Evolutionary conservation across 2,888 invertebrate species (phyloP).

Genomic region (Rosalia funebris): DNA sequence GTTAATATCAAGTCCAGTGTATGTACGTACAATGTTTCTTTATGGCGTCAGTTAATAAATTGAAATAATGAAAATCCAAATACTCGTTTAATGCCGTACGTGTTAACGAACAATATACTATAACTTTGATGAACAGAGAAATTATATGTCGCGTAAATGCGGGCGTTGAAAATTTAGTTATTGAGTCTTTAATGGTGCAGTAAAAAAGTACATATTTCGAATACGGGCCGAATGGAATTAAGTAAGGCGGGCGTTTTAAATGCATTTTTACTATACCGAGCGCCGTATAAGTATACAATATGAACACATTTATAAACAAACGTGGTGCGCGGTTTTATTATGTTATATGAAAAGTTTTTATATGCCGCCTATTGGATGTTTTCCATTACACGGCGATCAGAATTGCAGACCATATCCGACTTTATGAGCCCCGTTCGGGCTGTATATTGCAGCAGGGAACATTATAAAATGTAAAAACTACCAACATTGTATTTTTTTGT

Average conservation of each 20-base stretch:
- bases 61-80: conserved; percentile 41
- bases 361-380: conserved; percentile 60
- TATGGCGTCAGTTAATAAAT: conserved; percentile 38
- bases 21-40: conserved; percentile 32
- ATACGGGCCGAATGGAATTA: conserved; percentile 48
- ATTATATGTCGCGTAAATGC: conserved; percentile 48
- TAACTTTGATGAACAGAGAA: conserved; percentile 42
- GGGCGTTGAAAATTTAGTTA: conserved; percentile 53
- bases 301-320: conserved; percentile 51
- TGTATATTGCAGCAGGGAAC: conserved; percentile 59
- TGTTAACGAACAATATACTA: conserved; percentile 32
- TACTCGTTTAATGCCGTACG: conserved; percentile 33
- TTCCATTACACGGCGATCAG: conserved; percentile 62
- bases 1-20: conserved; percentile 31
- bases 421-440: conserved; percentile 62
- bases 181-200: conserved; percentile 51
- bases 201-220: conserved; percentile 48
- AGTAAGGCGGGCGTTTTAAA: conserved; percentile 35
- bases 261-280: conserved; percentile 30
- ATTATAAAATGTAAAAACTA: conserved; percentile 63
- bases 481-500: conserved; percentile 60
- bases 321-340: conserved; percentile 53
- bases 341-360: conserved; percentile 61
- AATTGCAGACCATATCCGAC: conserved; percentile 60
- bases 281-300: conserved; percentile 42